These are phyloP conservation scores for Atrichornis clamosus DNA, from an alignment of 2,113 vertebrate genomes.

Conservation along the genomic window DNA sequence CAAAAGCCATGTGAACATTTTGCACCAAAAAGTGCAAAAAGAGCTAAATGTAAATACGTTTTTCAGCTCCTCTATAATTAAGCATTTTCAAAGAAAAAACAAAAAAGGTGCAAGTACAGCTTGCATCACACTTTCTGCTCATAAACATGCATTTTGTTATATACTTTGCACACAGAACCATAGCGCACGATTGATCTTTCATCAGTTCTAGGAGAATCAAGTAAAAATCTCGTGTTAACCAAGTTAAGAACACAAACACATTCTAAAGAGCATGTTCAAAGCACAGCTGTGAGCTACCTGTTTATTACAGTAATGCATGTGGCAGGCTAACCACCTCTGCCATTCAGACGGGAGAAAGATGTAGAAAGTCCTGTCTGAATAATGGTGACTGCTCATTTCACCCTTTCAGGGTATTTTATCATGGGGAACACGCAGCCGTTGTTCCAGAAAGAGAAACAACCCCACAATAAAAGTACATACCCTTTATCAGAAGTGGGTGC, in stretches of 20 bases:
- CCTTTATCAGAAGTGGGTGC: background rate
- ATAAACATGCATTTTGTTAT: background rate
- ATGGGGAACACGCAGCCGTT: background rate
- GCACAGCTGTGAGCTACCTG: background rate
- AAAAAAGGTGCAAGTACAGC: background rate
- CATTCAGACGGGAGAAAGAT: background rate
- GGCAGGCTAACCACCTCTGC: background rate
- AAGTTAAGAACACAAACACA: background rate
- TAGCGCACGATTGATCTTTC: background rate
- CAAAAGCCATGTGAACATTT: background rate
- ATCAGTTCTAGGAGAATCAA: background rate
- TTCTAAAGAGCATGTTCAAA: background rate
- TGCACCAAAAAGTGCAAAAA: background rate
- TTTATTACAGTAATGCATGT: background rate
- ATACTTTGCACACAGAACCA: background rate
- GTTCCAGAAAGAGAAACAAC: background rate
- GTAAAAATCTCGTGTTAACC: background rate
- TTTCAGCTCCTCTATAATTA: background rate
- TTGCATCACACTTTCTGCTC: background rate
- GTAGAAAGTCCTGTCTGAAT: background rate
- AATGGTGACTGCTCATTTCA: background rate
- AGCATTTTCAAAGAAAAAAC: background rate
- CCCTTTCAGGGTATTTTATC: background rate
- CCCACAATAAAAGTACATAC: background rate
- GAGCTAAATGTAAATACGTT: background rate